phyloP scores from a whole-genome alignment of 2,888 invertebrate genomes.

The Andricus quercusramuli region DNA sequence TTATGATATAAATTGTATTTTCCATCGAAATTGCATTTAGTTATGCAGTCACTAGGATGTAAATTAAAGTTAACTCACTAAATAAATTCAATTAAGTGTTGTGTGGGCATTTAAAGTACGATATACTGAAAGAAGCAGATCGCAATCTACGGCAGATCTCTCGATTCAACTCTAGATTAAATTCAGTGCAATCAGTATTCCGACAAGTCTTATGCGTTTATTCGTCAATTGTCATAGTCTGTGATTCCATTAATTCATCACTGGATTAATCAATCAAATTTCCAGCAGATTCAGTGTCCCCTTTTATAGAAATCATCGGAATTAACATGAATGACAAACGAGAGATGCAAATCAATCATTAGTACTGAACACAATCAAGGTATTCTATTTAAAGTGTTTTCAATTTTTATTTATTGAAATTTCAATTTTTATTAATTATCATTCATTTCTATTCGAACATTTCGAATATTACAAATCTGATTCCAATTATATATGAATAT shows the following conservation, averaged over 20 bases:
- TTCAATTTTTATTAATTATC: no score
- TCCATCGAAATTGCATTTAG: slow-evolving; percentile 1
- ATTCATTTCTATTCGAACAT: no score
- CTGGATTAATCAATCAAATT: background rate
- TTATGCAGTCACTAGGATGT: background rate
- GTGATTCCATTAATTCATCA: background rate
- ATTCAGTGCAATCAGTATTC: slow-evolving; percentile 18
- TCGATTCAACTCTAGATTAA: slow-evolving; percentile 9
- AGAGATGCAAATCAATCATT: background rate
- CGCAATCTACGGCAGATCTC: background rate
- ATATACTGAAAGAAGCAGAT: background rate
- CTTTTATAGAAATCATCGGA: background rate
- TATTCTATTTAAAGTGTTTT: no score
- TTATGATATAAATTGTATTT: background rate
- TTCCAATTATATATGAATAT: no score
- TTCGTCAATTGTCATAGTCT: background rate
- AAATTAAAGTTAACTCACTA: background rate
- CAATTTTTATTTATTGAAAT: no score
- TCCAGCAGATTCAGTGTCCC: background rate
- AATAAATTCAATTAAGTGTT: slow-evolving; percentile 11
- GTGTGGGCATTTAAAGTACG: slow-evolving; percentile 8
- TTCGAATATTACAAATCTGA: no score
- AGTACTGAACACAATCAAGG: background rate
- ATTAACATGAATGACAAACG: background rate
- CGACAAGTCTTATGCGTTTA: background rate